A percentile compares a stretch with the other conserved stretches of the same genome.
Evolutionary conservation across 2,113 vertebrate genomes (phyloP).

Genomic region (Arenaria interpres): DNA sequence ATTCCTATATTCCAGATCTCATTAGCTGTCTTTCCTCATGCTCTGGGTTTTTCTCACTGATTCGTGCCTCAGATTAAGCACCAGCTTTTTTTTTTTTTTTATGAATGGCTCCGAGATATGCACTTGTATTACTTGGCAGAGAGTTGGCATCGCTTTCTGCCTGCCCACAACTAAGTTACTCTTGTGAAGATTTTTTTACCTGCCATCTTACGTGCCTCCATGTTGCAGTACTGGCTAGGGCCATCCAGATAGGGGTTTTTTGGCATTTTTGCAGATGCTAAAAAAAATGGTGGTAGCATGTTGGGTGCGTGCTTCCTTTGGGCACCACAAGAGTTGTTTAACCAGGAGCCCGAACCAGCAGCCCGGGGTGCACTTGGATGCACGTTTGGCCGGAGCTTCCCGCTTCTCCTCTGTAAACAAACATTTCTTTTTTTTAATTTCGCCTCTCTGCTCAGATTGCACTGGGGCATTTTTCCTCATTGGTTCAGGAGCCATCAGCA

Average conservation of each 20-base stretch:
- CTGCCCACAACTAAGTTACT: not conserved
- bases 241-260: accelerated
- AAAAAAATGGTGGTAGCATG: not conserved
- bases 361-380: not conserved
- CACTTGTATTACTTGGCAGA: accelerated
- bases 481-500: not conserved
- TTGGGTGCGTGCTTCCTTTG: accelerated
- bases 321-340: not conserved
- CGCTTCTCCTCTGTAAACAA: not conserved
- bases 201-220: accelerated
- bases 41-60: not conserved
- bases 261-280: not conserved
- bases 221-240: not conserved
- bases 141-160: not conserved
- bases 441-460: not conserved
- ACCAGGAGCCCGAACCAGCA: not conserved
- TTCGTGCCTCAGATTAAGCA: not conserved
- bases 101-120: not conserved
- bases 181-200: not conserved
- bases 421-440: not conserved
- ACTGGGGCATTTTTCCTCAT: accelerated
- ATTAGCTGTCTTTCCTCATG: not conserved
- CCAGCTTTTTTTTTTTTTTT: not conserved
- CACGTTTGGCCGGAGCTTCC: accelerated
- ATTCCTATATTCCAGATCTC: not conserved